These are phyloP conservation scores for Nematopogon swammerdamellus DNA, from an alignment of 2,888 invertebrate species.

Conservation along the genomic window DNA sequence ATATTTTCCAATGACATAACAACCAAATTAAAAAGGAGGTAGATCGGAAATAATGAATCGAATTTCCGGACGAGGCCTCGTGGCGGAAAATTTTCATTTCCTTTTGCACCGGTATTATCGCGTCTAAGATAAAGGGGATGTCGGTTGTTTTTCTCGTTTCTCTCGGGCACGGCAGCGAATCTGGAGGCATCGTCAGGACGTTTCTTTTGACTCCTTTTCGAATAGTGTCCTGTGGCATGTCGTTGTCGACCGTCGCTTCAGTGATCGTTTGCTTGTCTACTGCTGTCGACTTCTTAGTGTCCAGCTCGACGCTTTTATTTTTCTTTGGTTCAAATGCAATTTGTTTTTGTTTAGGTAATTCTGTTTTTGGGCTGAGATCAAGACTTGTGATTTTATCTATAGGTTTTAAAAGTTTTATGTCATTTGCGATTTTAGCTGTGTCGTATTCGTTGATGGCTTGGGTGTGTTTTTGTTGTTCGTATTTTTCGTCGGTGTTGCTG, in stretches of 20 bases:
- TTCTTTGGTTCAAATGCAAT: background rate
- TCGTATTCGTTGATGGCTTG: background rate
- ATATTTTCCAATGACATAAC: background rate
- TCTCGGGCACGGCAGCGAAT: conserved; percentile 38
- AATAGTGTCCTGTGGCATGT: conserved; percentile 4
- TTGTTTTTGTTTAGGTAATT: too few species aligned
- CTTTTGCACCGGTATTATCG: conserved; percentile 40
- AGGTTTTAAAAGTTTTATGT: background rate
- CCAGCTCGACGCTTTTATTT: background rate
- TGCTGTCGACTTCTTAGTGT: background rate
- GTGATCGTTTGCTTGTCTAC: background rate
- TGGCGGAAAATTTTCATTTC: conserved; percentile 38
- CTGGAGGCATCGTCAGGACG: conserved; percentile 37
- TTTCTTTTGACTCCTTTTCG: conserved; percentile 37
- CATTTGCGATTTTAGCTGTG: background rate
- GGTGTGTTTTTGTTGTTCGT: conserved; percentile 33
- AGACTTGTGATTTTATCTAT: too few species aligned
- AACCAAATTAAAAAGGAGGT: background rate
- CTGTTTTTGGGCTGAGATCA: too few species aligned
- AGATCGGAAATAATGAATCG: background rate
- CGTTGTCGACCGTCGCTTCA: background rate
- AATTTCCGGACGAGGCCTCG: background rate
- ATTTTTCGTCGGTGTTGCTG: conserved; percentile 32
- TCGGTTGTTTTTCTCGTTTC: conserved; percentile 36
- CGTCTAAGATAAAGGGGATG: conserved; percentile 28